Base-by-base conservation (phyloP, 2,888 invertebrate species). In the Blera fallax region DNA sequence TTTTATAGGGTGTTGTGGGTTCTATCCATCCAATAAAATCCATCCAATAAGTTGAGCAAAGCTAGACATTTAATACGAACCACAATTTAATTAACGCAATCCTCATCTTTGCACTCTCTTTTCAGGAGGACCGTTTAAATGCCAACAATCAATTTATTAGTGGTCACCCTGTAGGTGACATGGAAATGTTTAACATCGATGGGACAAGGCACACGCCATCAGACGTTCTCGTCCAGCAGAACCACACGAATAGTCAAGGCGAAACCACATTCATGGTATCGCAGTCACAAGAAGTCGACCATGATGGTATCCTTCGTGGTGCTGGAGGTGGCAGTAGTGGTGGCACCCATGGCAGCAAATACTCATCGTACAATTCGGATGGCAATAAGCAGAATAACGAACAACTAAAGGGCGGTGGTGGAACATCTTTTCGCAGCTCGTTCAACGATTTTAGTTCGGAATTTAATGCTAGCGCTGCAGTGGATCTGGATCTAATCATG, bases 401-500 rank as follows among this genome's bases (percentile, higher is more conserved):
- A 73, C 79, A 74, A 14, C 52, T 32, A 32, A 87, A 73, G 69
- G 78, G 87, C 81, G 87, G 87, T 69, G 54, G 87, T 45, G 73
- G 65, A 76, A 87, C 87, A 73, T 91, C 90, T 89, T 90, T 90
- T 89, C 91, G 90, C 84, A 90, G 90, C 89, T 90, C 90, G 72
- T 90, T 90, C 89, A 90, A 90, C 87, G 90, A 90, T 88, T 91
- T 90, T 87, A 90, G 91, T 88, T 90, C 90, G 29, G 90, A 90
- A 88, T 90, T 90, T 88, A 90, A 90, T 88, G 90, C 90, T 32
- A 91, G 90, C 87, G 90, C 91, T 87, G 91, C 90, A 81, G 90
- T 91, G 89, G 91, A 91, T 89, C 90, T 91, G 87, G 89, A 90
- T 89, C 89, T 91, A 89, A 85, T 85, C 85, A 85, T 80, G 52